Evolutionary conservation across 2,797 vertebrate species (phyloP), one percentile per base, ranked within the genome.

Genomic region (Arremon brunneinucha): DNA sequence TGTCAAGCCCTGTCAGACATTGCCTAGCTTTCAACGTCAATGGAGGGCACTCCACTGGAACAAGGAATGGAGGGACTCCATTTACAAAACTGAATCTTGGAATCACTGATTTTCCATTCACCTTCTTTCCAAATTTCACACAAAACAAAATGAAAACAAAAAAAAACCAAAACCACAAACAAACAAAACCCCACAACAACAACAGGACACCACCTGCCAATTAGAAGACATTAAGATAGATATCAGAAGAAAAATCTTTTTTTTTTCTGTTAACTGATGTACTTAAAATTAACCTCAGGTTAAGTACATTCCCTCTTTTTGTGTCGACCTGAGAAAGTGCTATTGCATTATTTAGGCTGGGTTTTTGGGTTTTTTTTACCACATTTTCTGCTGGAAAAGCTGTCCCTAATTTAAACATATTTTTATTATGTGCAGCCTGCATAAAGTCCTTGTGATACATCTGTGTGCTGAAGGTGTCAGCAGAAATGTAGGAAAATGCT

Each of bases 321-420:
- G 5, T 3, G 0, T 41, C 55, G 71, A 30, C 9, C 35, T 62
- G 11, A 57, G 15, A 71, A 67, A 69, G 34, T 62, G 12, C 0
- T 37, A 35, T 27, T 63, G 7, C 1, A 19, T 32, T 16, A 28
- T 50, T 64, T 70, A 41, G 41, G 6, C 12, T 47, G 13, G 18
- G 10, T 41, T 41, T 41, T 39, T 14, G 37, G 4, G 0, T 2
- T 16, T 0, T 1, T n/a, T 44, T 80, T 16, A 63, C 3, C 11
- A 52, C 18, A 30, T 83, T 88, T 90, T 71, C 53, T 81, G 2
- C 24, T 8, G 3, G n/a, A 63, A 76, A 88, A 87, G 5, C 5
- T 34, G 14, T 11, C 14, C 2, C 4, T 57, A 10, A 11, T 75
- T 75, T 78, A 15, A 28, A 55, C 1, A 2, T 43, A 12, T 41